Conservation (phyloP, 2,797 vertebrate genomes). For the Pseudochirops corinnae region DNA sequence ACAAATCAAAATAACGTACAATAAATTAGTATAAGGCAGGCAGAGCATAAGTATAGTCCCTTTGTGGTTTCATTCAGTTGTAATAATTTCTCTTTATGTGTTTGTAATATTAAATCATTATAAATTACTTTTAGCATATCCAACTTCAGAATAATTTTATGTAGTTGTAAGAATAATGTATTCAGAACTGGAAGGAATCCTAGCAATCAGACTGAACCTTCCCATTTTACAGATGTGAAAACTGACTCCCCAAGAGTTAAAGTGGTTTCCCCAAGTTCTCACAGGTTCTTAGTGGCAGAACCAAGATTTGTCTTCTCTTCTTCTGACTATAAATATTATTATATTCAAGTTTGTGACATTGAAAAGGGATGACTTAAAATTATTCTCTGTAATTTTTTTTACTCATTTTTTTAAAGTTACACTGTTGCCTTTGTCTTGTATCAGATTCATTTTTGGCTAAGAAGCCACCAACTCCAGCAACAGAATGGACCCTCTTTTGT, state of each 20-base stretch:
- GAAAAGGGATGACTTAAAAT: neutral
- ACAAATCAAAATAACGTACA: neutral
- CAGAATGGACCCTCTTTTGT: neutral
- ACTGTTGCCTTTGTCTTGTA: neutral
- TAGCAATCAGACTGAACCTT: slow-evolving; percentile 12
- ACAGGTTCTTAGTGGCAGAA: neutral
- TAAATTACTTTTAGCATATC: neutral
- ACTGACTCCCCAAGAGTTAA: neutral
- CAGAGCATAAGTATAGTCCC: neutral
- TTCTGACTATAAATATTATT: neutral
- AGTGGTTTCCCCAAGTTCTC: neutral
- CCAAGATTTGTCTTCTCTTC: neutral
- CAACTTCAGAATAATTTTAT: neutral
- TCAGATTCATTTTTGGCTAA: neutral
- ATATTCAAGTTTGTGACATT: neutral
- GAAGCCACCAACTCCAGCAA: neutral
- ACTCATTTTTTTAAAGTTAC: neutral
- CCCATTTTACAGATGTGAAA: neutral
- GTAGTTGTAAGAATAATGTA: neutral
- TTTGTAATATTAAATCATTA: neutral
- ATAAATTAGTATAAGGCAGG: neutral
- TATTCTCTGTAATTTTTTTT: neutral
- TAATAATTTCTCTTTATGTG: neutral
- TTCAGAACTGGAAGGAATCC: neutral
- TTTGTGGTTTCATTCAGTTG: neutral